phyloP scores from a whole-genome alignment of 2,113 vertebrate species.

The Chlamydotis undulata region DNA sequence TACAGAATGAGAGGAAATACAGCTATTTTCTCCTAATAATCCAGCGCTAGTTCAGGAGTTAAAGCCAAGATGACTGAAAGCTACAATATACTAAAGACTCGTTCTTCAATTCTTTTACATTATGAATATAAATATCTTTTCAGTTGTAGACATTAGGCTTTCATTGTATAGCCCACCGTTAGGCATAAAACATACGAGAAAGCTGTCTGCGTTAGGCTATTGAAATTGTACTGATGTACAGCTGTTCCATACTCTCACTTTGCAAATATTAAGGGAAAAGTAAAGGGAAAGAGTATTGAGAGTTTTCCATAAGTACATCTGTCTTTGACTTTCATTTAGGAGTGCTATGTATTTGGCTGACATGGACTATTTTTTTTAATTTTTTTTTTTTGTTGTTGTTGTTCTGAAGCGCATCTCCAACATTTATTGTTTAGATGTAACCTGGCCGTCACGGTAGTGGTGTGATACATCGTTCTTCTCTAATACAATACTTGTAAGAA shows the following conservation, averaged over 20 bases:
- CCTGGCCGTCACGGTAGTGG: background rate
- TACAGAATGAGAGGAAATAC: background rate
- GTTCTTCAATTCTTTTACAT: background rate
- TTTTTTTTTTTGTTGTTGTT: background rate
- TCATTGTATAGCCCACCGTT: background rate
- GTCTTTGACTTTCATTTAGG: background rate
- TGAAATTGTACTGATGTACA: conserved; percentile 20
- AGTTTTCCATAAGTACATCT: background rate
- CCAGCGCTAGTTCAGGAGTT: background rate
- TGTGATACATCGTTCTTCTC: background rate
- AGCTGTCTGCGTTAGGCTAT: background rate
- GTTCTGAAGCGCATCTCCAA: background rate
- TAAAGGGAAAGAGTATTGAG: background rate
- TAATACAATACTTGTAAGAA: background rate
- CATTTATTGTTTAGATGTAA: background rate
- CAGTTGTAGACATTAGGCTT: background rate
- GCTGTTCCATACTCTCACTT: background rate
- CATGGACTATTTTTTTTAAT: no score
- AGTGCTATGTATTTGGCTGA: background rate
- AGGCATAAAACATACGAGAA: background rate
- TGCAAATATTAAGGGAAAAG: background rate
- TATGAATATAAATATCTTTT: conserved; percentile 43
- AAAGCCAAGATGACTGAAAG: conserved; percentile 43
- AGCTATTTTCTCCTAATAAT: background rate
- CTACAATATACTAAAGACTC: conserved; percentile 22